A percentile compares a stretch with the other conserved stretches of the same genome.
Evolutionary conservation across 2,113 vertebrate genomes (phyloP).

Genomic region (Acinonyx jubatus): DNA sequence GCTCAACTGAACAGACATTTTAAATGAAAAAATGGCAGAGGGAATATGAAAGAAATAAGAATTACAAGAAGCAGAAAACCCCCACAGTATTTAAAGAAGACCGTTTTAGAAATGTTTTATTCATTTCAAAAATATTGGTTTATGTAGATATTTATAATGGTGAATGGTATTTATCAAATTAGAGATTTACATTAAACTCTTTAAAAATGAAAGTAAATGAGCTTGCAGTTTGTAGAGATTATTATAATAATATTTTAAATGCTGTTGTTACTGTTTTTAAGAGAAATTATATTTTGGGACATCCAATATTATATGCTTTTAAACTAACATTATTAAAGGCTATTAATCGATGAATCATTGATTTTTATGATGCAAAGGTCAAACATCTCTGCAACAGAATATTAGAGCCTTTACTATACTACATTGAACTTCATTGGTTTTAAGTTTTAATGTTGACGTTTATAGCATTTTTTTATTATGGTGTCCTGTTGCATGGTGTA

Average conservation of each 20-base stretch:
- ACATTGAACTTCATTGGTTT: not conserved
- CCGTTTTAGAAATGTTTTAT: not conserved
- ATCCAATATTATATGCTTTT: not conserved
- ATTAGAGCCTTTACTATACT: not conserved
- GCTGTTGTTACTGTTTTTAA: not conserved
- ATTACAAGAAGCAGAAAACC: not conserved
- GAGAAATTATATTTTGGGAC: not conserved
- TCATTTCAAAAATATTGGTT: not conserved
- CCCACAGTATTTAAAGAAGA: not conserved
- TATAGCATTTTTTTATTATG: not conserved
- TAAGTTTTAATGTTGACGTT: not conserved
- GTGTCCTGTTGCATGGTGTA: not conserved
- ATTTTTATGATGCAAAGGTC: not conserved
- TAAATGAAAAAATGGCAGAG: constrained; percentile 21
- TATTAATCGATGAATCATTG: not conserved
- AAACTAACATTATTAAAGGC: not conserved
- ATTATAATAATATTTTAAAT: not conserved
- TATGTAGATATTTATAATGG: not conserved
- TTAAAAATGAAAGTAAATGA: constrained; percentile 48
- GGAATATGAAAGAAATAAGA: not conserved
- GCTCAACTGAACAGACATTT: constrained; percentile 1
- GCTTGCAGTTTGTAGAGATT: not conserved
- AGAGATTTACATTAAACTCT: constrained; percentile 13
- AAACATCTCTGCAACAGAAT: not conserved
- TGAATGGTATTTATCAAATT: not conserved